Base-by-base conservation (phyloP, 2,113 vertebrate species). In the Ochotona curzoniae region DNA sequence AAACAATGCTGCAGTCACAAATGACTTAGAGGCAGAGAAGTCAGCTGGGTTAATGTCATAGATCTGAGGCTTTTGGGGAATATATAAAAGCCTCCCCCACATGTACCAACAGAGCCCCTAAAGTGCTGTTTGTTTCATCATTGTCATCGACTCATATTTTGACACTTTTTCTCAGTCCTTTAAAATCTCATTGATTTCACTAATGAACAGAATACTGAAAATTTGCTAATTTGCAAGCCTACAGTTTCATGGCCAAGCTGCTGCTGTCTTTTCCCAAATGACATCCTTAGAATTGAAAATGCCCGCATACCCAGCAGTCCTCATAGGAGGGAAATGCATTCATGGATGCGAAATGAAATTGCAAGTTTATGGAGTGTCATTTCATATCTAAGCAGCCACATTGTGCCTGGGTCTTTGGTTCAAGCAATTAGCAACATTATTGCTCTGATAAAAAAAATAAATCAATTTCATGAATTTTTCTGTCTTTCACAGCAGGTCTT, bases 351-450 rank as follows among this genome's bases (percentile, higher is more conserved):
- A 93, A 98, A 96, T 96, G 90, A 96, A 98, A 97, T 95, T 96
- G 91, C 87, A 0, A 0, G 95, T 98, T 98, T 97, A 97, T 97
- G 94, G 89, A 97, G 89, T 97, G 95, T 57, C 97, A 97, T 98
- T 98, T 98, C 97, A 97, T 97, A 98, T 98, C 93, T 97, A 96
- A 92, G 89, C 95, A 94, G 93, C 87, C 93, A 96, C 78, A 83
- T 87, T 96, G 49, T 94, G 93, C 93, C 54, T 94, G 93, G 60
- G 91, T 95, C 82, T 97, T 90, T 94, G 94, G 67, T 91, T 97
- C 96, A 96, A 96, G 96, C 89, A 96, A 96, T 97, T 97, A 97
- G 78, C 93, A 96, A 60, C 83, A 95, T 89, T 97, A 95, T 85
- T 96, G 67, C 80, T 90, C 78, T 84, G 80, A 90, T 91, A 84